Evolutionary conservation across 1,140 invertebrate genomes (phyloP), one percentile per base, ranked within the genome.

Genomic region (Plodia interpunctella): DNA sequence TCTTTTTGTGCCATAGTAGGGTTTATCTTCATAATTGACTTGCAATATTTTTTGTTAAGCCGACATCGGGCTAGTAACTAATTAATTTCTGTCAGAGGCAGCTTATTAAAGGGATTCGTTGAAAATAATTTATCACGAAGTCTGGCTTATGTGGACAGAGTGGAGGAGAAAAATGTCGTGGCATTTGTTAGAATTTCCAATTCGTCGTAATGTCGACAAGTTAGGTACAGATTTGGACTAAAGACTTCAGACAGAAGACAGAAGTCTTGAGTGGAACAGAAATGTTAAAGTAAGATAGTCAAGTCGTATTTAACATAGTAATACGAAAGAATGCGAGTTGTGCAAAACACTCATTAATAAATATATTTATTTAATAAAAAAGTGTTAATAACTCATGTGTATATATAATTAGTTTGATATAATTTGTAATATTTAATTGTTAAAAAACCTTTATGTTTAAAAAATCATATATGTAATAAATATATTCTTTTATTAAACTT

Each of bases 41-140:
- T 35, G 32, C 32, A 35, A 35, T 35, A 35, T 35, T 35, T 35
- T 35, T 35, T 35, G 32, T 35, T 35, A 10, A 13, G 13, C 32
- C 32, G 32, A 35, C 21, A n/a, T n/a, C 4, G 32, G 9, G 32
- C 49, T 51, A 6, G 17, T 17, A 51, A 51, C 20, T 51, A 51
- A 51, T 51, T 51, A 51, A 51, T 51, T 51, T 51, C 49, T 20
- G 49, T 51, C 49, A 51, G 49, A 51, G 18, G 49, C 49, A 51
- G 49, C 49, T 51, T 18, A 51, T 51, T 51, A 51, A 51, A 51
- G 18, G 49, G 49, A 51, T 51, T 51, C 18, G 49, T 17, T 10
- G 49, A 20, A 51, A 50, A 51, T 20, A 8, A 51, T 51, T 51
- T 51, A 51, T 51, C 19, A 19, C 13, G 5, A 20, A 51, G 18